These are phyloP conservation scores for Callitettix versicolor DNA, from an alignment of 1,140 invertebrate species.

Conservation along the genomic window DNA sequence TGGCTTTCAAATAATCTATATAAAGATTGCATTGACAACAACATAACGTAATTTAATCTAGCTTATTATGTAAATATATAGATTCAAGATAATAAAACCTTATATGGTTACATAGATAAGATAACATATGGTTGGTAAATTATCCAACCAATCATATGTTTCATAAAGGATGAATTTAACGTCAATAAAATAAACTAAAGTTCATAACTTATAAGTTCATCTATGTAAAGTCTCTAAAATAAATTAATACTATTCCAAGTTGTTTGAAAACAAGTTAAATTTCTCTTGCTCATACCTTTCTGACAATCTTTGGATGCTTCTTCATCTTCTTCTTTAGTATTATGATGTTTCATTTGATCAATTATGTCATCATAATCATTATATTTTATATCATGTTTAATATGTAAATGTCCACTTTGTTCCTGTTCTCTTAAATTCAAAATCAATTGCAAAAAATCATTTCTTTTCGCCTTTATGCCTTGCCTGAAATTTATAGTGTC, in stretches of 20 bases:
- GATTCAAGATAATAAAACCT: too few relatives aligned
- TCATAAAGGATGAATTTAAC: too few relatives aligned
- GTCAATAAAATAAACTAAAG: too few relatives aligned
- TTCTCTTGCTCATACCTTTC: too few relatives aligned
- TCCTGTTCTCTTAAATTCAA: conserved; percentile 22
- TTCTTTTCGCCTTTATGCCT: conserved; percentile 33
- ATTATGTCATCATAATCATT: background rate
- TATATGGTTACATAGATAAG: too few relatives aligned
- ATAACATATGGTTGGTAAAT: too few relatives aligned
- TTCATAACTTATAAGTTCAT: too few relatives aligned
- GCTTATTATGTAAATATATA: too few relatives aligned
- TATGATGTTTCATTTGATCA: background rate
- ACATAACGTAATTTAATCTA: too few relatives aligned
- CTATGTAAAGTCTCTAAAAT: background rate
- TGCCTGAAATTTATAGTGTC: conserved; percentile 34
- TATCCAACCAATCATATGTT: too few relatives aligned
- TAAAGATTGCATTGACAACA: too few relatives aligned
- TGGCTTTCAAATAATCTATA: too few relatives aligned
- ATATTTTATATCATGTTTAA: background rate
- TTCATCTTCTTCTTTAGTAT: background rate
- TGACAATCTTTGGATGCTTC: background rate
- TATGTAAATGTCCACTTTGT: background rate
- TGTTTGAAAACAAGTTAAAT: background rate
- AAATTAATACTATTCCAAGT: background rate
- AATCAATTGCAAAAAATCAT: conserved; percentile 34